phyloP scores from a whole-genome alignment of 1,140 invertebrate genomes.

The Diorhabda sublineata region DNA sequence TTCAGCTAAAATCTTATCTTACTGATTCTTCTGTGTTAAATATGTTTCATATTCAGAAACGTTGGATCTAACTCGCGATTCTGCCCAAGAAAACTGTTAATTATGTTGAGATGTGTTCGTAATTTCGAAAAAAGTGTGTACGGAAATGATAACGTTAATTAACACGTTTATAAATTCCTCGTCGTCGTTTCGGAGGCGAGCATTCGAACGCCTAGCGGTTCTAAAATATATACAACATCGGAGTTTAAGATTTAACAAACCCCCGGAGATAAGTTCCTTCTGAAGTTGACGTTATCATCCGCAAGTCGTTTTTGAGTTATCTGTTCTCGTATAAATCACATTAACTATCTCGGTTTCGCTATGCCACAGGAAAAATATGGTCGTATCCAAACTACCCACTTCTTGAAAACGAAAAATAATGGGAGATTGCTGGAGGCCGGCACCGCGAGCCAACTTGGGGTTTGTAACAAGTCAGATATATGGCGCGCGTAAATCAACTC shows the following conservation, averaged over 20 bases:
- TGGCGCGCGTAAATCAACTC: slow-evolving; percentile 25
- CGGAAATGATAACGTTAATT: too few species aligned
- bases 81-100: too few species aligned
- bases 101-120: too few species aligned
- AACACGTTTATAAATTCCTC: too few species aligned
- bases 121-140: too few species aligned
- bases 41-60: too few species aligned
- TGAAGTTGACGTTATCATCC: slow-evolving; percentile 36
- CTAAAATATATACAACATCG: not conserved
- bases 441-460: slow-evolving; percentile 28
- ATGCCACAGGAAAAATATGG: slow-evolving; percentile 38
- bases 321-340: slow-evolving; percentile 41
- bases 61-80: too few species aligned
- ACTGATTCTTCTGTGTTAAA: too few species aligned
- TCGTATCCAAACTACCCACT: slow-evolving; percentile 39
- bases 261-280: slow-evolving; percentile 33
- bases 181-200: too few species aligned
- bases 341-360: slow-evolving; percentile 38
- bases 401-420: slow-evolving; percentile 40
- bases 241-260: slow-evolving; percentile 32
- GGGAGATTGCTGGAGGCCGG: slow-evolving; percentile 26
- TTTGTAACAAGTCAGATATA: slow-evolving; percentile 32
- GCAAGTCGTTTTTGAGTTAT: slow-evolving; percentile 35
- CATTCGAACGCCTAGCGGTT: too few species aligned
- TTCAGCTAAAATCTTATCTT: too few species aligned